These are phyloP conservation scores for Eucera pruinosa DNA, from an alignment of 2,888 invertebrate species.

Conservation along the genomic window DNA sequence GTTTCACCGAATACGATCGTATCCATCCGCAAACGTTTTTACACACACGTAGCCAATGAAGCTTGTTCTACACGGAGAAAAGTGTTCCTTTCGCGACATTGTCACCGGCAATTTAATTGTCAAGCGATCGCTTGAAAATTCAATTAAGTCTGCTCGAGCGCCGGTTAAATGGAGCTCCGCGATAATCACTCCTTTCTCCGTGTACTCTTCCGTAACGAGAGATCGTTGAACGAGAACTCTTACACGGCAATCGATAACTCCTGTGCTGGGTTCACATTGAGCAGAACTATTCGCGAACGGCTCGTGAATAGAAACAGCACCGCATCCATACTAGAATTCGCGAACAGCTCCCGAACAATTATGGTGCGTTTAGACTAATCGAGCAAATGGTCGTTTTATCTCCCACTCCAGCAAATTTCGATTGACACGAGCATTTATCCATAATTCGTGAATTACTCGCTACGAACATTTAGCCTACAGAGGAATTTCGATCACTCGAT, in stretches of 20 bases:
- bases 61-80: slow-evolving; percentile 35
- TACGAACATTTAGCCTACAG: too few species aligned
- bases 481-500: too few species aligned
- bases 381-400: too few species aligned
- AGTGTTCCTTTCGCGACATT: neutral
- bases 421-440: too few species aligned
- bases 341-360: too few species aligned
- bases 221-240: slow-evolving; percentile 17
- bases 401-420: too few species aligned
- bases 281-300: too few species aligned
- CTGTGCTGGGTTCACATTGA: too few species aligned
- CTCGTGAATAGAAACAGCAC: too few species aligned
- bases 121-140: neutral
- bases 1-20: slow-evolving; percentile 60
- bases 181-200: slow-evolving; percentile 20
- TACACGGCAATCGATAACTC: neutral
- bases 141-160: neutral
- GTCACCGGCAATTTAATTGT: neutral
- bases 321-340: too few species aligned
- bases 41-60: slow-evolving; percentile 24
- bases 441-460: too few species aligned
- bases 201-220: slow-evolving; percentile 24
- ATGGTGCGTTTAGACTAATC: too few species aligned
- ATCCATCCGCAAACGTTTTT: slow-evolving; percentile 68
- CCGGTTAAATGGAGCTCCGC: neutral